phyloP scores from a whole-genome alignment of 2,797 vertebrate genomes.

The Mus minutoides region DNA sequence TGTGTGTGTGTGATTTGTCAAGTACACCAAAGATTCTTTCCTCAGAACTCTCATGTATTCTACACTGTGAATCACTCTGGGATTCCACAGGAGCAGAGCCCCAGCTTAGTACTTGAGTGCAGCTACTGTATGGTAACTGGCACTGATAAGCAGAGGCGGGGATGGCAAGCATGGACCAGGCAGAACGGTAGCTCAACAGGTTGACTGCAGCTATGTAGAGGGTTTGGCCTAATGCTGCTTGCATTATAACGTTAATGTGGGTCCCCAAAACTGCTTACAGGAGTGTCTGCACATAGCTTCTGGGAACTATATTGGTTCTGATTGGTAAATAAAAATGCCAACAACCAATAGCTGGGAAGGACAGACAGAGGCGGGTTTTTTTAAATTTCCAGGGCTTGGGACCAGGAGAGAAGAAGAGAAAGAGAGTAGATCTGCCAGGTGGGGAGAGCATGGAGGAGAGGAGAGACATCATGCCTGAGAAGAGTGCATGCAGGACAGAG shows the following conservation, averaged over 20 bases:
- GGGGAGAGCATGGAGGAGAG: neutral
- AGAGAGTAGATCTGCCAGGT: neutral
- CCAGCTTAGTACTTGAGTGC: neutral
- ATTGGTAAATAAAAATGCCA: neutral
- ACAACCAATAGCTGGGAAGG: neutral
- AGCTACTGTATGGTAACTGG: neutral
- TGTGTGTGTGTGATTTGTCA: neutral
- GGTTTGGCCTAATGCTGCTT: neutral
- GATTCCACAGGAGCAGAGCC: neutral
- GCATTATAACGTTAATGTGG: too few relatives aligned
- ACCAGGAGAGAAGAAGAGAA: neutral
- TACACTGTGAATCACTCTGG: neutral
- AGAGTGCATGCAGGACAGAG: neutral
- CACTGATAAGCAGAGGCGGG: neutral
- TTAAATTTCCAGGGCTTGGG: neutral
- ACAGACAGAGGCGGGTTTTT: neutral
- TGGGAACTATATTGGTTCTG: neutral
- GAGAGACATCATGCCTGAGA: neutral
- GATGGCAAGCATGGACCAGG: too few relatives aligned
- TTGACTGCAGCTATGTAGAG: too few relatives aligned
- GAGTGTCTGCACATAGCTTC: too few relatives aligned
- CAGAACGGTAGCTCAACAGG: fast-evolving
- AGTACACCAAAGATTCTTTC: neutral
- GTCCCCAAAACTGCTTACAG: neutral
- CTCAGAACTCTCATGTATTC: neutral